Evolutionary conservation across 2,888 invertebrate species (phyloP), one percentile per base, ranked within the genome.

Genomic region (Leptinotarsa rubiginosa): DNA sequence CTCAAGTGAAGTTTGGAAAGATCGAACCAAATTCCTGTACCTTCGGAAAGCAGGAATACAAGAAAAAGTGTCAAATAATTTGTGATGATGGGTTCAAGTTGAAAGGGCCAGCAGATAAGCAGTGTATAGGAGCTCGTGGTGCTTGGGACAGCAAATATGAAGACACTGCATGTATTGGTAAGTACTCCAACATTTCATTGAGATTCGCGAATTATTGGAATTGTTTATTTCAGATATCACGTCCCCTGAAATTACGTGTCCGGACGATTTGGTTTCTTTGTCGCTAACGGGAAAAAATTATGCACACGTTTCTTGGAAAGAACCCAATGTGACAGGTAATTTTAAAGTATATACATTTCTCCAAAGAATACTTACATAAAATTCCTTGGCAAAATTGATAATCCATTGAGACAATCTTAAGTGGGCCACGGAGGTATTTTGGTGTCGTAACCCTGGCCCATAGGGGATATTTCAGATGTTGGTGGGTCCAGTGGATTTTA

Each of bases 51-150:
- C 90, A 91, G 50, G 86, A 89, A 1, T 92, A 89, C 82, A 91
- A 91, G 0, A 90, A 90, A 31, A 89, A 88, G 25, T 93, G 93
- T 83, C 89, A 88, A 16, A 87, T 91, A 62, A 84, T 85, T 7
- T 93, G 93, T 82, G 86, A 89, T n/a, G 82, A 88, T 5, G 93
- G 93, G 4, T 93, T 91, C 83, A 87, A 88, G 54, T 82, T 92
- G 5, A 86, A 88, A 69, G 93, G 93, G 0, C 90, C 91, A 0
- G 81, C 85, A 50, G 87, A 86, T 50, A 89, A 89, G 79, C 87
- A 86, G 25, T 93, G 93, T 81, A 87, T 87, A 7, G 91, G 91
- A 47, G 89, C 88, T 74, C 90, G 90, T 50, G 90, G 91, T 1
- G 88, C 89, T 83, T 91, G 91, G 90, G 87, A 89, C 16, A 87